Conservation (phyloP, 2,113 vertebrate species). For the Labeo rohita region DNA sequence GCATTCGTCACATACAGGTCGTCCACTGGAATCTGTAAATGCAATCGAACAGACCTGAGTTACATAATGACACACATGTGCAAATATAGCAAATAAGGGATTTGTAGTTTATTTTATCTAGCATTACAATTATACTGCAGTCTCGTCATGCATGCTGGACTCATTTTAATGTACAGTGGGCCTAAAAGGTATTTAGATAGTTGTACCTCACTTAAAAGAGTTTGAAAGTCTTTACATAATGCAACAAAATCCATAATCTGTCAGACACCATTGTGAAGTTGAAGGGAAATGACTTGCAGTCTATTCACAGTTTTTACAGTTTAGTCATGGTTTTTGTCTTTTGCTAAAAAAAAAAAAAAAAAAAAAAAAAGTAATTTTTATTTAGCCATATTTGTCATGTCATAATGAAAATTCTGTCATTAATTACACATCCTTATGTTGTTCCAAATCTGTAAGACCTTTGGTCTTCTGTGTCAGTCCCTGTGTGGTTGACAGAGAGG, state of each 20-base stretch:
- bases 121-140: not conserved
- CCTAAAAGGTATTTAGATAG: not conserved
- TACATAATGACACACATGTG: not conserved
- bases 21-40: slow-evolving; percentile 72
- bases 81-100: not conserved
- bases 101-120: not conserved
- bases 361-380: no score
- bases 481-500: no score
- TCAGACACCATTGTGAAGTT: not conserved
- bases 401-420: not conserved
- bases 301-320: no score
- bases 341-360: not conserved
- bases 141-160: not conserved
- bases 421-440: no score
- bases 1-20: slow-evolving; percentile 81
- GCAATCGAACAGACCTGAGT: not conserved
- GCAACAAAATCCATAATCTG: not conserved
- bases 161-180: not conserved
- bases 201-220: not conserved
- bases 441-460: no score
- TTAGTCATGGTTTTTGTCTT: not conserved
- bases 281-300: not conserved
- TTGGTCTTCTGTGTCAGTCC: no score
- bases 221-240: not conserved
- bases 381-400: no score